Percentiles rank a stretch among this genome's conserved stretches.
These are phyloP conservation scores for Agapornis roseicollis DNA, from an alignment of 2,113 vertebrate genomes.

Conservation along the genomic window DNA sequence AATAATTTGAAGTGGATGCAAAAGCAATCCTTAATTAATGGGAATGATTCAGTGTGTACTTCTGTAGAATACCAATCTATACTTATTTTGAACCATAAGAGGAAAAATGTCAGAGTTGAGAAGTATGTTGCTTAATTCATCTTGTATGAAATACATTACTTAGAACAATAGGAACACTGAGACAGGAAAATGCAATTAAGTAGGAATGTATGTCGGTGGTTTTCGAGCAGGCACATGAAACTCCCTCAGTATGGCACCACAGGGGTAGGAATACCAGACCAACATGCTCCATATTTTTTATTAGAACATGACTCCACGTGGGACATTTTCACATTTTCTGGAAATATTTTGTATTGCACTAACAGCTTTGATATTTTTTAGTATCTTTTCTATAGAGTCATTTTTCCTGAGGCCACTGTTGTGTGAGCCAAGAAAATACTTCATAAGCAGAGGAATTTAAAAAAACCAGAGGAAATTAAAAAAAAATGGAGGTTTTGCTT, in stretches of 20 bases:
- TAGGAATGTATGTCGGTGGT: background rate
- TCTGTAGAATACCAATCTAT: constrained; percentile 42
- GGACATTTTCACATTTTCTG: background rate
- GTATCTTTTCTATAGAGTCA: background rate
- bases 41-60: constrained; percentile 56
- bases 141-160: background rate
- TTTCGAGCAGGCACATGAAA: background rate
- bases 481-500: background rate
- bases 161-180: background rate
- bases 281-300: background rate
- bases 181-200: background rate
- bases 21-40: constrained; percentile 54
- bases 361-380: background rate
- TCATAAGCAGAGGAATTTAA: no score
- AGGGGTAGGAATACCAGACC: background rate
- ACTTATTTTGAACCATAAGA: constrained; percentile 50
- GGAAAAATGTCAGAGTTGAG: constrained; percentile 21
- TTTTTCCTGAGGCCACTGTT: background rate
- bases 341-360: background rate
- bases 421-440: background rate
- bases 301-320: background rate
- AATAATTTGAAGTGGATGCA: constrained; percentile 55
- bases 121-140: background rate
- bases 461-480: background rate
- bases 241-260: background rate